phyloP scores from a whole-genome alignment of 2,797 vertebrate species.

The Tapirus indicus region DNA sequence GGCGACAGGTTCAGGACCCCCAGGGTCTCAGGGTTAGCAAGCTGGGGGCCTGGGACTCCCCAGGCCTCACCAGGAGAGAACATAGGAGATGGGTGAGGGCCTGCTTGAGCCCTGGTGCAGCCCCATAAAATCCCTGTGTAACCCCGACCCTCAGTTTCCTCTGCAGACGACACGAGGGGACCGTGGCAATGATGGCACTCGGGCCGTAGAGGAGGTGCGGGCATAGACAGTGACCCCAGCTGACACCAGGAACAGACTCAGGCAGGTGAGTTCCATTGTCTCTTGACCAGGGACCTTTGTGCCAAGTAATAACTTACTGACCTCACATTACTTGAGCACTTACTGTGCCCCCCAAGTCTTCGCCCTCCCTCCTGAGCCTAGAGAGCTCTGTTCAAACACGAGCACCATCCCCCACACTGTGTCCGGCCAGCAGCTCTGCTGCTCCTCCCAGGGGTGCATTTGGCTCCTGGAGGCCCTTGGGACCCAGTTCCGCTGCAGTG shows the following conservation, averaged over 20 bases:
- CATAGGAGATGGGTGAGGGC: too few relatives aligned
- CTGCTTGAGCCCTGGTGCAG: fast-evolving
- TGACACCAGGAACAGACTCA: background rate
- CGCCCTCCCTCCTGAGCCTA: too few relatives aligned
- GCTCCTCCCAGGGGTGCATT: fast-evolving
- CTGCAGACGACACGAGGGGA: background rate
- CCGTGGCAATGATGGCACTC: background rate
- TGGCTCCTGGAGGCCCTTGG: fast-evolving
- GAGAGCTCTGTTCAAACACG: background rate
- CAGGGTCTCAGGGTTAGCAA: too few relatives aligned
- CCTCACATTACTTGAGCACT: background rate
- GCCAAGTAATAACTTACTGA: background rate
- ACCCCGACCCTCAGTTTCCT: background rate
- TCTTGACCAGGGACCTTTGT: background rate
- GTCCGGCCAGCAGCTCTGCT: fast-evolving
- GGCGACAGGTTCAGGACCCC: too few relatives aligned
- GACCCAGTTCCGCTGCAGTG: background rate
- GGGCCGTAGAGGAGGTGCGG: background rate
- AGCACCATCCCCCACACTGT: too few relatives aligned
- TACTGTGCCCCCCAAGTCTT: background rate
- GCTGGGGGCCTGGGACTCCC: too few relatives aligned
- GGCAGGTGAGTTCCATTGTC: too few relatives aligned
- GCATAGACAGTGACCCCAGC: too few relatives aligned
- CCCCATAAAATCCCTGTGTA: background rate
- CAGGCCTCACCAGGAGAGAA: background rate